Evolutionary conservation across 2,797 vertebrate species (phyloP).

Genomic region (Cetoscarus ocellatus): DNA sequence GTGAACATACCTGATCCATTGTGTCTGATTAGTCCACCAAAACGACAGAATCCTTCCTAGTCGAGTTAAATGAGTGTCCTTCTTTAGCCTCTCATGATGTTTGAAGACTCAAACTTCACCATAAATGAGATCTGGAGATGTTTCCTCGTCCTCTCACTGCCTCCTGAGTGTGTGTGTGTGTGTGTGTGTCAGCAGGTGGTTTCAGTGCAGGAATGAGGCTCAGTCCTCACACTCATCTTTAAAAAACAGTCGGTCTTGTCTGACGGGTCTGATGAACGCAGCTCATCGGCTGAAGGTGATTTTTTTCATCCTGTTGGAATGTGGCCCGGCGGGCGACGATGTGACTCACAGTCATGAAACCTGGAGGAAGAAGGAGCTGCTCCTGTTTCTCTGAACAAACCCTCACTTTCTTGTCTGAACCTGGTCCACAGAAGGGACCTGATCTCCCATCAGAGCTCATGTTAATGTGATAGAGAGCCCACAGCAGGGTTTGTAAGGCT

Average conservation of each 20-base stretch:
- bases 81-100: constrained; percentile 64
- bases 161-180: not conserved
- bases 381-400: not conserved
- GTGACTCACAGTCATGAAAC: constrained; percentile 58
- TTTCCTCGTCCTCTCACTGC: not conserved
- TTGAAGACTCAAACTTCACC: not conserved
- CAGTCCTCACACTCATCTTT: constrained; percentile 50
- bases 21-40: constrained; percentile 28
- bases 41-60: constrained; percentile 1
- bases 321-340: constrained; percentile 66
- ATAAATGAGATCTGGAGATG: not conserved
- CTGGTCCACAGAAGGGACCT: too few relatives aligned
- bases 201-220: constrained; percentile 67
- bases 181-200: constrained; percentile 35
- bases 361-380: not conserved
- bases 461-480: too few relatives aligned
- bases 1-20: constrained; percentile 76
- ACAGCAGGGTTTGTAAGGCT: too few relatives aligned
- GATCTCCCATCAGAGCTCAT: too few relatives aligned
- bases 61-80: not conserved
- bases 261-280: constrained; percentile 72
- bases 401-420: not conserved
- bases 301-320: constrained; percentile 75
- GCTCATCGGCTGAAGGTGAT: constrained; percentile 29
- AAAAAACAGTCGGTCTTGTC: constrained; percentile 72